These are phyloP conservation scores for Gisinianus flammeolus DNA, from an alignment of 2,888 invertebrate genomes.

Conservation along the genomic window DNA sequence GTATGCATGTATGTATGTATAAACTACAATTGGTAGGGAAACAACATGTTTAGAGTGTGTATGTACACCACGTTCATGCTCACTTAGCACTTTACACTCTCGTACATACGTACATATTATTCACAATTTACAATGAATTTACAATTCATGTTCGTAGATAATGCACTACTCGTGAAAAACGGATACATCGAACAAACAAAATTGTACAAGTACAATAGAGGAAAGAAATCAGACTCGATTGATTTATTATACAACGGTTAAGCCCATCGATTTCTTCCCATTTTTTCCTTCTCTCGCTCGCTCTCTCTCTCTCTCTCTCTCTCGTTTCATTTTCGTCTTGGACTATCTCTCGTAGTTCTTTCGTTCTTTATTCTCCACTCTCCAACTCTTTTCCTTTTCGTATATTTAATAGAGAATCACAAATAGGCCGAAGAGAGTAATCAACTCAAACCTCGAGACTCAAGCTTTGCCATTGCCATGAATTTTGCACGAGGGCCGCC, in stretches of 20 bases:
- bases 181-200: slow-evolving; percentile 20
- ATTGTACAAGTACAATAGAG: background rate
- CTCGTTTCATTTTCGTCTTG: background rate
- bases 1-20: background rate
- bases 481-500: slow-evolving; percentile 43
- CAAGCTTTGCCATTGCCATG: slow-evolving; percentile 29
- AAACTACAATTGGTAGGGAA: background rate
- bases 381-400: slow-evolving; percentile 25
- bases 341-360: background rate
- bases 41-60: background rate
- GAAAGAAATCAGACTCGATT: slow-evolving; percentile 45
- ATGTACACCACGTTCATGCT: background rate
- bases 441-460: slow-evolving; percentile 20
- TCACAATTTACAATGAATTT: slow-evolving; percentile 20
- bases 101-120: background rate
- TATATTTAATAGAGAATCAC: slow-evolving; percentile 37
- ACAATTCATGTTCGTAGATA: slow-evolving; percentile 15
- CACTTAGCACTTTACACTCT: background rate
- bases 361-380: slow-evolving; percentile 4
- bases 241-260: slow-evolving; percentile 43
- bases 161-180: slow-evolving; percentile 17
- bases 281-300: background rate
- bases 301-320: background rate
- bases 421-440: slow-evolving; percentile 38
- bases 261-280: slow-evolving; percentile 41